phyloP scores from a whole-genome alignment of 2,797 vertebrate species.

The Typhlichthys subterraneus region DNA sequence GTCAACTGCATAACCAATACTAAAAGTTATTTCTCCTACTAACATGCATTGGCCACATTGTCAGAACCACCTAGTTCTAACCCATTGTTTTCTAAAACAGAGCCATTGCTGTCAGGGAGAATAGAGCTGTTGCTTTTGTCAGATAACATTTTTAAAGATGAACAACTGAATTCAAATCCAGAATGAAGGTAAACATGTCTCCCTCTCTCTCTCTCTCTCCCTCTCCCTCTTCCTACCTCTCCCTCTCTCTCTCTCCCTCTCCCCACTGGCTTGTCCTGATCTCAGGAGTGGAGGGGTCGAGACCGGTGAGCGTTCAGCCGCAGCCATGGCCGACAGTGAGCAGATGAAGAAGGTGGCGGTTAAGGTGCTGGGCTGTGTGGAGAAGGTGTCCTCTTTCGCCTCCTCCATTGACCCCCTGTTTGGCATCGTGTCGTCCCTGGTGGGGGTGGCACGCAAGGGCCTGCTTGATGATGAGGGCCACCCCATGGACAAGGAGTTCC shows the following conservation, averaged over 20 bases:
- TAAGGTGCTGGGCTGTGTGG: constrained; percentile 71
- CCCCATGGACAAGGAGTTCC: constrained; percentile 71
- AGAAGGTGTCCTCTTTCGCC: constrained; percentile 78
- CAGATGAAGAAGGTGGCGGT: constrained; percentile 68
- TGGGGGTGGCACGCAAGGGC: constrained; percentile 75
- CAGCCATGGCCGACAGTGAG: constrained; percentile 70
- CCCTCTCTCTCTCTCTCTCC: background rate
- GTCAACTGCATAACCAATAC: too few species aligned
- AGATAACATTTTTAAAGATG: background rate
- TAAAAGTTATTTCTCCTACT: too few species aligned
- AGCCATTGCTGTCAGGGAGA: background rate
- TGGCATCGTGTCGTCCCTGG: constrained; percentile 77
- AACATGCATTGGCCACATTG: too few species aligned
- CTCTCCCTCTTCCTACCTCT: background rate
- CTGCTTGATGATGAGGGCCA: constrained; percentile 63
- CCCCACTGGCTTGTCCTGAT: constrained; percentile 23
- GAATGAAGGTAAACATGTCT: background rate
- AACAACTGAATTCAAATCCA: background rate
- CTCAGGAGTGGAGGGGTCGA: constrained; percentile 12
- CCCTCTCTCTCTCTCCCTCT: background rate
- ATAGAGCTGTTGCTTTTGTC: background rate
- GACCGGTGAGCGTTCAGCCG: constrained; percentile 12
- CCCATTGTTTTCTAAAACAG: too few species aligned
- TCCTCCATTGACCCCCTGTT: constrained; percentile 81
- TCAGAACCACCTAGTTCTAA: too few species aligned